Evolutionary conservation across 2,888 invertebrate species (phyloP).

Genomic region (Ditula angustiorana): DNA sequence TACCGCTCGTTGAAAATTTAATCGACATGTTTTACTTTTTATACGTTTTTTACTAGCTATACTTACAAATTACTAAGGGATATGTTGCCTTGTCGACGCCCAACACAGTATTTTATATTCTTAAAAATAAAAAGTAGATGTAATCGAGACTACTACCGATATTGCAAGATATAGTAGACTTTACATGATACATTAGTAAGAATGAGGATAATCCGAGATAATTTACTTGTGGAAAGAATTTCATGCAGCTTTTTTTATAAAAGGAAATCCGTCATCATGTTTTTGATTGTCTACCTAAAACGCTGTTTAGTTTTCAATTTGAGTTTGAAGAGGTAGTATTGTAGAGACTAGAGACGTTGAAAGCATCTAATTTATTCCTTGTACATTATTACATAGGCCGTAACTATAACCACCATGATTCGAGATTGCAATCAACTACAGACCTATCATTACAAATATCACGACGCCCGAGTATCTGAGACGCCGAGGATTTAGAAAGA

Average conservation of each 20-base stretch:
- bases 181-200: not conserved
- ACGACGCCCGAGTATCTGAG: not conserved
- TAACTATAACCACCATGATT: not conserved
- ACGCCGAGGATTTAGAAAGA: not conserved
- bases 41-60: not conserved
- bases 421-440: constrained; percentile 11
- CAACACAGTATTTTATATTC: not conserved
- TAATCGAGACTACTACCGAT: constrained; percentile 21
- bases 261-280: not conserved
- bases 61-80: not conserved
- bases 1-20: constrained; percentile 13
- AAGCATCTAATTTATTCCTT: not conserved
- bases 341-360: too few species aligned
- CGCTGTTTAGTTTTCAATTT: constrained; percentile 10
- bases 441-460: constrained; percentile 15
- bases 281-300: not conserved
- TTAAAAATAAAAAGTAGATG: constrained; percentile 14
- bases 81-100: not conserved
- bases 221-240: not conserved
- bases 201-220: not conserved
- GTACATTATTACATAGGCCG: not conserved
- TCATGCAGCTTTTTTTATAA: not conserved
- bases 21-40: constrained; percentile 20
- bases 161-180: not conserved
- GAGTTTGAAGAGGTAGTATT: not conserved